Percentiles rank a stretch among this genome's conserved stretches.
Evolutionary conservation across 2,888 invertebrate genomes (phyloP).

Genomic region (Pterobdella sp.): DNA sequence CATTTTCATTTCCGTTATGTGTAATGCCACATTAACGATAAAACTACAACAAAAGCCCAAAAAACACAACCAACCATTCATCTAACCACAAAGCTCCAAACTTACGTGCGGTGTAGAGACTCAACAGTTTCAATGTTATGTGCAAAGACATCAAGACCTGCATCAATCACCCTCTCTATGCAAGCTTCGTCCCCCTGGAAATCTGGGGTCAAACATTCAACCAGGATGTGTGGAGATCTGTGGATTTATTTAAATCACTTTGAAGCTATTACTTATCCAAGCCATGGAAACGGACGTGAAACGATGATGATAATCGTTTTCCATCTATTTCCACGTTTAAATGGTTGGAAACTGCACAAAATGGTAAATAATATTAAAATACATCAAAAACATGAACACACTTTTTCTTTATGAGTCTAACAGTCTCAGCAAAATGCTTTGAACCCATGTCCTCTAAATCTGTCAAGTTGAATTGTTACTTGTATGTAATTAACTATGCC

Average conservation of each 20-base stretch:
- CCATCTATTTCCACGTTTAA: neutral
- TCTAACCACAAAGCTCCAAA: neutral
- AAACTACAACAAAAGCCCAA: neutral
- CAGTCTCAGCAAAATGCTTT: conserved; percentile 83
- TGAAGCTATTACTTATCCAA: neutral
- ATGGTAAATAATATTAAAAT: neutral
- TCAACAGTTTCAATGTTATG: conserved; percentile 98
- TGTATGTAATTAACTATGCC: neutral
- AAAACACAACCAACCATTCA: neutral
- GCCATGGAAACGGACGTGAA: too few species aligned
- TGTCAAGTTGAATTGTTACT: conserved; percentile 33
- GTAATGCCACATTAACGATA: neutral
- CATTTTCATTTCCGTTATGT: neutral
- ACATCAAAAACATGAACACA: conserved; percentile 44
- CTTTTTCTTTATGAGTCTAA: conserved; percentile 72
- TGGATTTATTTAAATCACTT: too few species aligned
- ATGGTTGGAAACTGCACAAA: neutral
- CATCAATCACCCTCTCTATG: conserved; percentile 66
- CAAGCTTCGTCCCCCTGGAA: conserved; percentile 73
- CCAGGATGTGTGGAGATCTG: conserved; percentile 72
- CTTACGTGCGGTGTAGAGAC: conserved; percentile 61
- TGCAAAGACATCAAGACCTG: conserved; percentile 89
- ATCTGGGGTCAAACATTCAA: conserved; percentile 93
- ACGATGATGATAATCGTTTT: neutral
- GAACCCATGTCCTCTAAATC: conserved; percentile 91